Conservation (phyloP, 2,113 vertebrate species). For the Melanostigma gelatinosum region DNA sequence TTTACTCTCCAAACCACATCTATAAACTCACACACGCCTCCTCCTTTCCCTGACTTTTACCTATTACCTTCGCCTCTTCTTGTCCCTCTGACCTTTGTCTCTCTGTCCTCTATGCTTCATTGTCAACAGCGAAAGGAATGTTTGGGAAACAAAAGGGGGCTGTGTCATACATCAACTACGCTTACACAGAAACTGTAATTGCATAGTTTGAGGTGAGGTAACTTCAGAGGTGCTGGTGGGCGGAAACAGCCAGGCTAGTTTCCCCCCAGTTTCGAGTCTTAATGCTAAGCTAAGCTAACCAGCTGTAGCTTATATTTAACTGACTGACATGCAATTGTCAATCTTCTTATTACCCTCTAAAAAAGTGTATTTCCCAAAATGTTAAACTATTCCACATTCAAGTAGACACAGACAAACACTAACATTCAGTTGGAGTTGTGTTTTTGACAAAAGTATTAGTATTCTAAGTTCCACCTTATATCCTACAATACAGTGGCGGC, state of each 20-base stretch:
- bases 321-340: background rate
- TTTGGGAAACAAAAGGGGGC: background rate
- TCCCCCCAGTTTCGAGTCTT: too few species aligned
- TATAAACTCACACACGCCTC: background rate
- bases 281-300: too few species aligned
- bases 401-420: background rate
- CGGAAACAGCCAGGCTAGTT: too few species aligned
- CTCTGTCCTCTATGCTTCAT: background rate
- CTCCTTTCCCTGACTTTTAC: background rate
- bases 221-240: too few species aligned
- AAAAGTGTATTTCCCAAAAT: background rate
- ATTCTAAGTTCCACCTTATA: background rate
- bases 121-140: background rate
- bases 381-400: background rate
- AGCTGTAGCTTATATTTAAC: too few species aligned
- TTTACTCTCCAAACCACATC: background rate
- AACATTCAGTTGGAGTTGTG: background rate
- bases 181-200: background rate
- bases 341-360: background rate
- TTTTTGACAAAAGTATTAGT: background rate
- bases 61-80: background rate
- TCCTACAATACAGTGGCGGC: background rate
- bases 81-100: background rate
- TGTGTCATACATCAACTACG: background rate
- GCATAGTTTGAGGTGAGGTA: background rate